Evolutionary conservation across 37 sponge, comb jelly and placozoan genomes (phyloP).

Genomic region (Theonella swinhoei): DNA sequence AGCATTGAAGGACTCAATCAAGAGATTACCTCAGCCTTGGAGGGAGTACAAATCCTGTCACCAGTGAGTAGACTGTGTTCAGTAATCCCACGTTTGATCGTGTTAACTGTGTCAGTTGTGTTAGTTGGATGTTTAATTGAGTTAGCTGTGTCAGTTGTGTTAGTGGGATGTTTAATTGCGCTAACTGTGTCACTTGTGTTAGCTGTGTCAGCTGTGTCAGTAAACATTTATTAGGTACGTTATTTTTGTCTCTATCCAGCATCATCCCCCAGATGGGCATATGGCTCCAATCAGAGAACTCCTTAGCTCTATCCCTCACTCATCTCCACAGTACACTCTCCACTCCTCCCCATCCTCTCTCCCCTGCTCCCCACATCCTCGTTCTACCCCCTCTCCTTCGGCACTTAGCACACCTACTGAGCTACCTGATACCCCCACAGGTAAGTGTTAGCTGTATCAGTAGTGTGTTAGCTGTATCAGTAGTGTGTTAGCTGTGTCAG

Average conservation of each 20-base stretch:
- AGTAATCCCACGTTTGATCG: neutral
- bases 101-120: neutral
- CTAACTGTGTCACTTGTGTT: neutral
- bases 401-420: neutral
- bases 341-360: conserved; percentile 23
- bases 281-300: conserved; percentile 50
- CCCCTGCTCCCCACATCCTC: conserved; percentile 6
- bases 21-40: conserved; percentile 55
- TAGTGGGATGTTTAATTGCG: neutral
- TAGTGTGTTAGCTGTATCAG: no score
- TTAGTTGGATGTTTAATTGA: neutral
- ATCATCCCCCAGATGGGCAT: conserved; percentile 50
- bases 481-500: no score
- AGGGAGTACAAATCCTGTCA: conserved; percentile 26
- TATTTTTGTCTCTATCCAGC: conserved; percentile 7
- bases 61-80: neutral
- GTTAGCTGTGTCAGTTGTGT: neutral
- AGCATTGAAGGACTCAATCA: conserved; percentile 71
- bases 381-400: conserved; percentile 2
- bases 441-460: neutral
- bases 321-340: neutral
- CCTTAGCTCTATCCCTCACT: neutral
- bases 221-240: no score
- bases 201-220: no score
- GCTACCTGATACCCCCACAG: neutral